phyloP scores from a whole-genome alignment of 2,113 vertebrate species.

The Gavialis gangeticus region DNA sequence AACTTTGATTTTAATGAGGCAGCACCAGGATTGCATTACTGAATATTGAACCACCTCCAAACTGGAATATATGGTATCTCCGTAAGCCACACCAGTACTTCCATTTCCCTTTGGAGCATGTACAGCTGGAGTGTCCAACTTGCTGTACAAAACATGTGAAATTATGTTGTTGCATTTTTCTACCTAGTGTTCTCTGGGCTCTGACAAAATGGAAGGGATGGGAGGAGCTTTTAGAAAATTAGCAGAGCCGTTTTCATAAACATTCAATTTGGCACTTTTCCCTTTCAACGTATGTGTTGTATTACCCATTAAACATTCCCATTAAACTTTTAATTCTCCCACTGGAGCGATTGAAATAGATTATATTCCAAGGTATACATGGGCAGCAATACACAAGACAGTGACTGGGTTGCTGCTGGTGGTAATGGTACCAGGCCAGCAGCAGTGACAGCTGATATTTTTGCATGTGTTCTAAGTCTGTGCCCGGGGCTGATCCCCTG shows the following conservation, averaged over 20 bases:
- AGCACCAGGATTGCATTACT: neutral
- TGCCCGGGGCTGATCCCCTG: too few relatives aligned
- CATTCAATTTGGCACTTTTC: neutral
- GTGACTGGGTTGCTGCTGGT: too few relatives aligned
- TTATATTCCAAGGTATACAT: neutral
- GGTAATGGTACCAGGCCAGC: too few relatives aligned
- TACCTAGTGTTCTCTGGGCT: neutral
- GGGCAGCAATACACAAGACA: too few relatives aligned
- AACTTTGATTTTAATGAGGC: neutral
- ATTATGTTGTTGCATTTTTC: neutral
- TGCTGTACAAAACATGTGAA: neutral
- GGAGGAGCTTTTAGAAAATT: neutral
- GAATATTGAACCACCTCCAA: neutral
- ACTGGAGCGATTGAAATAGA: neutral
- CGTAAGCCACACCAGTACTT: neutral
- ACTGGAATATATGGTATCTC: neutral
- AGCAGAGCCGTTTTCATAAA: neutral
- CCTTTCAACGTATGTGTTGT: neutral
- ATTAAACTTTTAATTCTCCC: neutral
- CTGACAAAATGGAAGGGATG: neutral
- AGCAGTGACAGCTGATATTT: too few relatives aligned
- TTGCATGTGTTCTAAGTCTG: too few relatives aligned
- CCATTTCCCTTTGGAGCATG: rapidly evolving
- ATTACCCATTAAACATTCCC: neutral
- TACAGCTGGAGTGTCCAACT: neutral